Evolutionary conservation across 2,113 vertebrate genomes (phyloP), one percentile per base, ranked within the genome.

Genomic region (Struthidea cinerea): DNA sequence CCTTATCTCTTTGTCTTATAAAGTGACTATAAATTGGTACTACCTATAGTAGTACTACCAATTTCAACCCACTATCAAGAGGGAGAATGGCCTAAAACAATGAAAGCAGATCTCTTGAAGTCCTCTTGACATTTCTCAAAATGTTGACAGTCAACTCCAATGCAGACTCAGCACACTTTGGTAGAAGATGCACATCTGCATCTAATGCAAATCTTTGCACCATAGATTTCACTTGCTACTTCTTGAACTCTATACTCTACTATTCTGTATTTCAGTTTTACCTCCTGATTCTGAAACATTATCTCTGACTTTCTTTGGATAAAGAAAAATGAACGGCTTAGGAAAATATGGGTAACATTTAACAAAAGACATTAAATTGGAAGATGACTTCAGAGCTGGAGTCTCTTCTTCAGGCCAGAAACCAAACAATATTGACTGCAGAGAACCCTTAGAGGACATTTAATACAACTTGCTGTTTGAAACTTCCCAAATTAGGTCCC

Each of bases 11-110:
- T 20, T 52, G 28, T 42, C 63, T 79, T 80, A 53, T 46, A 35
- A 91, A 77, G 11, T 0, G 1, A 8, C 21, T 27, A 28, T 35
- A n/a, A n/a, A n/a, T n/a, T n/a, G n/a, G n/a, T n/a, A n/a, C n/a
- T n/a, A n/a, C 56, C 16, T 67, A 22, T 1, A 27, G 53, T 5
- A n/a, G n/a, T n/a, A n/a, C n/a, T n/a, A 76, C 20, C 22, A 46
- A 56, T 56, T 74, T 90, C 61, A 65, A 65, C 21, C 2, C 3
- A 37, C 35, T 67, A 46, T 16, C 57, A 50, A 27, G 7, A 41
- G 11, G 21, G 14, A 83, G 20, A 90, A 75, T 7, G 32, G 16
- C 23, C 24, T 47, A 69, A 59, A 47, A 69, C 21, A 80, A 68
- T 3, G 10, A 56, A 67, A 83, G 28, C 57, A n/a, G 11, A 60